phyloP scores from a whole-genome alignment of 2,113 vertebrate species.

The Bufo gargarizans region DNA sequence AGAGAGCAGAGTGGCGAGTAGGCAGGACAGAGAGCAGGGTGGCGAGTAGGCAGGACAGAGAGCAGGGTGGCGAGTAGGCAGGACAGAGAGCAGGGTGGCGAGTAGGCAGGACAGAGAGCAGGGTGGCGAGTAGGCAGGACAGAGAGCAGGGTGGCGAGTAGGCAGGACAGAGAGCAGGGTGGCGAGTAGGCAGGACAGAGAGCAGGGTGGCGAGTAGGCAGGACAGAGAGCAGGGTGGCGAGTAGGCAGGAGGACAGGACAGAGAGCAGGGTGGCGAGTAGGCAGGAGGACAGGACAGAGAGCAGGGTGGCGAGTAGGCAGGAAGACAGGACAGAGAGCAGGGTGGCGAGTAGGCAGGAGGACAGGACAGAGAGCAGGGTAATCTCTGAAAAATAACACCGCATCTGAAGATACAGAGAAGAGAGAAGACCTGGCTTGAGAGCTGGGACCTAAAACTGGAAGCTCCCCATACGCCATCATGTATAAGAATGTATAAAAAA shows the following conservation, averaged over 20 bases:
- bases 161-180: background rate
- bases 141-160: background rate
- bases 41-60: background rate
- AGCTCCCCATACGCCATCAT: background rate
- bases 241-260: background rate
- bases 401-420: background rate
- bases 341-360: background rate
- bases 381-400: background rate
- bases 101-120: background rate
- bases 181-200: constrained; percentile 4
- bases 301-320: background rate
- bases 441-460: background rate
- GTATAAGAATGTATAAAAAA: background rate
- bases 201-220: background rate
- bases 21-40: background rate
- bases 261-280: background rate
- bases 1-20: background rate
- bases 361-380: background rate
- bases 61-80: background rate
- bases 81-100: background rate
- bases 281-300: background rate
- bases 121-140: background rate
- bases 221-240: background rate
- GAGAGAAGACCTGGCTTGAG: background rate
- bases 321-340: too few species aligned